These are phyloP conservation scores for Elysia crispata DNA, from an alignment of 2,888 invertebrate genomes.

Conservation along the genomic window DNA sequence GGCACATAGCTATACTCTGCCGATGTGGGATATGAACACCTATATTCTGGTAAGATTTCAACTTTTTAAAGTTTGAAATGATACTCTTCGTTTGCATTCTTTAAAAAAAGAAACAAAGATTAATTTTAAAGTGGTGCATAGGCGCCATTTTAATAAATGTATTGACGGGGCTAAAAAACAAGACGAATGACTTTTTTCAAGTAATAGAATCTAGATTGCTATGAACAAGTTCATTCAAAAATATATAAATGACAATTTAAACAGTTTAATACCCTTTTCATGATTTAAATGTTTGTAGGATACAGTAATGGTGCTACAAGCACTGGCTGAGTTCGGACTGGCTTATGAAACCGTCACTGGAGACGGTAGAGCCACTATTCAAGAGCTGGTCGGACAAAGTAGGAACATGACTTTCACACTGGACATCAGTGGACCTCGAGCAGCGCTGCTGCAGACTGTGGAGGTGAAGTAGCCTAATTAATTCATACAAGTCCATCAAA, in stretches of 20 bases:
- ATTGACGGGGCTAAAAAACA: conserved; percentile 3
- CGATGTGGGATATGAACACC: too few species aligned
- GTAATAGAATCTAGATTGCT: too few species aligned
- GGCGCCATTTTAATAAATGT: neutral
- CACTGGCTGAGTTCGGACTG: conserved; percentile 36
- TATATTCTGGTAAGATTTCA: too few species aligned
- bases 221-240: too few species aligned
- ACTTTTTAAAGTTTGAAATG: too few species aligned
- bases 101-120: too few species aligned
- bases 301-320: conserved; percentile 41
- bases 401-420: conserved; percentile 1
- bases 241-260: too few species aligned
- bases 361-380: neutral
- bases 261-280: too few species aligned
- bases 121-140: neutral
- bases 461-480: conserved; percentile 21
- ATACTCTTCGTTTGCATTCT: too few species aligned
- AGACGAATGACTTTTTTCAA: neutral
- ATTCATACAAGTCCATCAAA: too few species aligned
- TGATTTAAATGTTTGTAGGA: conserved; percentile 13
- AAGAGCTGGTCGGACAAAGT: neutral
- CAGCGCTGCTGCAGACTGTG: conserved; percentile 34
- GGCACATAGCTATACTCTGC: too few species aligned
- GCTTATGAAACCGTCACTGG: neutral
- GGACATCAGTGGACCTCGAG: conserved; percentile 27